Conservation (phyloP, 2,797 vertebrate genomes). For the Gallinago solitaria region DNA sequence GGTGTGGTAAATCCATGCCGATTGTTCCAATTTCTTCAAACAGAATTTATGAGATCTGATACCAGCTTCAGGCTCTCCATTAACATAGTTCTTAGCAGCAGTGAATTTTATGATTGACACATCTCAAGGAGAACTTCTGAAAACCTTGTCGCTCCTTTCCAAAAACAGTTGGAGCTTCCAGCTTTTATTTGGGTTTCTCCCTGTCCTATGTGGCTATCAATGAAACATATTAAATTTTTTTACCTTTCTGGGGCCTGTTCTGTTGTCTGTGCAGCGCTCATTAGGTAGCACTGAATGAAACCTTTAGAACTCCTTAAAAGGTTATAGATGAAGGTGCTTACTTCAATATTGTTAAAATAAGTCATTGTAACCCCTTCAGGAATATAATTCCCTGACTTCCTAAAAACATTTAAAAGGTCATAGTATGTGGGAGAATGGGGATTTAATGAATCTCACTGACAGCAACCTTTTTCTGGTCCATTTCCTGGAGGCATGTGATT, state of each 20-base stretch:
- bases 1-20: background rate
- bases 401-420: background rate
- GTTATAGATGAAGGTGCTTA: background rate
- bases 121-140: background rate
- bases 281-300: background rate
- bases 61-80: background rate
- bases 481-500: conserved; percentile 12
- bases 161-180: background rate
- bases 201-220: background rate
- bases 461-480: background rate
- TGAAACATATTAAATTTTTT: background rate
- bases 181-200: background rate
- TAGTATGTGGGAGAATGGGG: background rate
- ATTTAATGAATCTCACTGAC: conserved; percentile 4
- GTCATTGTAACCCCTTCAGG: background rate
- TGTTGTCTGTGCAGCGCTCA: background rate
- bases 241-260: background rate
- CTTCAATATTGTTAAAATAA: conserved; percentile 7
- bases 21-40: background rate
- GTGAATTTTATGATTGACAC: background rate
- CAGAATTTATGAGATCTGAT: background rate
- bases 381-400: background rate
- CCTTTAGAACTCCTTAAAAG: background rate
- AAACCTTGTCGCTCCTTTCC: background rate
- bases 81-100: background rate